Evolutionary conservation across 2,113 vertebrate species (phyloP).

Genomic region (Clinocottus analis): DNA sequence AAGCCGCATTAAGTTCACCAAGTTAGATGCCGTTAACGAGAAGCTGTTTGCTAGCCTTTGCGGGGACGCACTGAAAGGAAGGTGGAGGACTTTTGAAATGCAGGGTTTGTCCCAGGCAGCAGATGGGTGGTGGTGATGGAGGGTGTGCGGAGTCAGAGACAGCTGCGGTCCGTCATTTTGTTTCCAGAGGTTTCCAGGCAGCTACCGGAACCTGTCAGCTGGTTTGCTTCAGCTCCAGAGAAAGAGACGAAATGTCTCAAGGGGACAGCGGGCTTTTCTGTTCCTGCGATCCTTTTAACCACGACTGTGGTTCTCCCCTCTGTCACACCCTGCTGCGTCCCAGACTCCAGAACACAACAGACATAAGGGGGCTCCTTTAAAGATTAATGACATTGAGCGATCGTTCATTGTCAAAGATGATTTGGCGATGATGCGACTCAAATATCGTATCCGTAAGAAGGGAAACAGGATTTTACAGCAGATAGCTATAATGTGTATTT

Average conservation of each 20-base stretch:
- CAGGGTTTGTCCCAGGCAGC: conserved; percentile 49
- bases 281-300: conserved; percentile 44
- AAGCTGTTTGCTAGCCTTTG: conserved; percentile 31
- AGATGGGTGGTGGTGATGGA: conserved; percentile 44
- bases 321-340: conserved; percentile 59
- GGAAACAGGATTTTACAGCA: conserved; percentile 20
- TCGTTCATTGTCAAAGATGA: conserved; percentile 39
- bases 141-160: conserved; percentile 16
- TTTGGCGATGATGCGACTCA: conserved; percentile 42
- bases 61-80: background rate
- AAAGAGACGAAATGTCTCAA: conserved; percentile 45
- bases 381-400: conserved; percentile 51
- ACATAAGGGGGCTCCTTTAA: conserved; percentile 29
- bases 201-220: conserved; percentile 59
- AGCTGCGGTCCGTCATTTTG: conserved; percentile 63
- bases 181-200: conserved; percentile 53
- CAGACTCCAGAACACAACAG: conserved; percentile 34
- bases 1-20: conserved; percentile 1
- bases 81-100: conserved; percentile 27
- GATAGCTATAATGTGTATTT: background rate
- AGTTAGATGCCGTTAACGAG: background rate
- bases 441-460: conserved; percentile 32
- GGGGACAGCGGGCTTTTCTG: conserved; percentile 57
- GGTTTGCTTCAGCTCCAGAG: conserved; percentile 38
- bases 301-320: conserved; percentile 40